Evolutionary conservation across 2,888 invertebrate species (phyloP), one percentile per base, ranked within the genome.

Genomic region (Rhimphoctona megacephalus): DNA sequence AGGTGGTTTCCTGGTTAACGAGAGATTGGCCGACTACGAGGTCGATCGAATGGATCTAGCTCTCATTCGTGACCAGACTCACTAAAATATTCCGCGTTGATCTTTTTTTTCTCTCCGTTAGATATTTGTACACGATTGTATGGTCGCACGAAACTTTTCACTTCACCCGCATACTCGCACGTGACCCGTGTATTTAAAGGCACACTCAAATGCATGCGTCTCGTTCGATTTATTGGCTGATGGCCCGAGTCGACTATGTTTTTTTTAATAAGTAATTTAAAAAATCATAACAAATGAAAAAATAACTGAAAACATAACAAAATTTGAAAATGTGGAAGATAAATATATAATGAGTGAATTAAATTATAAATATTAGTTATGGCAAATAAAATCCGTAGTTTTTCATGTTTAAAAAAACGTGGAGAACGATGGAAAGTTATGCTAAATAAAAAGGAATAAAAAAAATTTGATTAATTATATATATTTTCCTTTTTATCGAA

Each of bases 1-100:
- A 76, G 80, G 81, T 83, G 83, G 83, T 69, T 83, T 78, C 61
- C 70, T 70, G 83, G 74, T 81, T 73, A 64, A 33, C 66, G 36
- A 57, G 82, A 61, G 52, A 72, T 73, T 49, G 57, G 69, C 61
- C 81, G 67, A 64, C 54, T 66, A 76, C 61, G 73, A 67, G 90
- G 92, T 91, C 90, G 93, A 93, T 93, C 88, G 88, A 89, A 93
- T 93, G 92, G 91, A 93, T 93, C 92, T 92, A 88, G 93, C 90
- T 90, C 92, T 90, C 89, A 88, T 90, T 90, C 93, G 93, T 93
- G 93, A 93, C 91, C 89, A 79, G 92, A 73, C 88, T 93, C 87
- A 79, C 54, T 66, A 84, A 87, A 84, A 61, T 36, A 43, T 52
- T 69, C 57, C 33, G 36, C 25, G 43, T 54, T 39, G 25, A 25